Base-by-base conservation (phyloP, 1,140 invertebrate genomes). In the Drosophila bocqueti region DNA sequence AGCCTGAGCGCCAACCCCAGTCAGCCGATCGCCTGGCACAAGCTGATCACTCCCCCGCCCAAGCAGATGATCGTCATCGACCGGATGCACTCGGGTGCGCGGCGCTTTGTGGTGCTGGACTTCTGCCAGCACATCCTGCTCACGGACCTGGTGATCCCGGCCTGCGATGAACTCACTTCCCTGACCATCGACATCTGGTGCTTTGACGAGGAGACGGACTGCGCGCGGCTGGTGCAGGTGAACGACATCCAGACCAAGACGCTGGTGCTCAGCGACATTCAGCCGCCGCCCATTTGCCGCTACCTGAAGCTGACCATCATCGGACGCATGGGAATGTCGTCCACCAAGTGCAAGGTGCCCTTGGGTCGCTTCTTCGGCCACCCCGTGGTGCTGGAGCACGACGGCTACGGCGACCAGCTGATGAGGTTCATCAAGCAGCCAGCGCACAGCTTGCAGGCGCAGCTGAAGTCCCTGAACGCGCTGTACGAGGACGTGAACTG, bases 321-420 rank as follows among this genome's bases (percentile, higher is more conserved):
- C 76, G 97, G 97, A 29, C 95, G 97, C 10, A 98, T 98, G 91
- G 97, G 97, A 61, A 98, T 97, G 96, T 96, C 96, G 43, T 96
- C 97, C 0, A 97, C 97, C 29, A 96, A 97, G 78, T 98, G 97
- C 83, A 96, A 97, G 93, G 98, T 98, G 58, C 97, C 97, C 2
- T 93, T 98, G 24, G 98, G 97, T n/a, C 96, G 96, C 90, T 98
- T 98, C 93, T 98, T 97, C 91, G 98, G 98, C 3, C 97, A 98
- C 91, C 96, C 97, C 45, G 95, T 97, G 29, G 95, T 97, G 55
- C 92, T 96, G 43, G 96, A 96, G 8, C 96, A 95, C 77, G 96
- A 95, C 93, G 93, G 94, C 68, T 95, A 95, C 71, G 94, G 94
- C 0, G 94, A 95, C 86, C 76, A 93, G 21, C n/a, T 93, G 38